Evolutionary conservation across 2,113 vertebrate species (phyloP).

Genomic region (Podarcis muralis): DNA sequence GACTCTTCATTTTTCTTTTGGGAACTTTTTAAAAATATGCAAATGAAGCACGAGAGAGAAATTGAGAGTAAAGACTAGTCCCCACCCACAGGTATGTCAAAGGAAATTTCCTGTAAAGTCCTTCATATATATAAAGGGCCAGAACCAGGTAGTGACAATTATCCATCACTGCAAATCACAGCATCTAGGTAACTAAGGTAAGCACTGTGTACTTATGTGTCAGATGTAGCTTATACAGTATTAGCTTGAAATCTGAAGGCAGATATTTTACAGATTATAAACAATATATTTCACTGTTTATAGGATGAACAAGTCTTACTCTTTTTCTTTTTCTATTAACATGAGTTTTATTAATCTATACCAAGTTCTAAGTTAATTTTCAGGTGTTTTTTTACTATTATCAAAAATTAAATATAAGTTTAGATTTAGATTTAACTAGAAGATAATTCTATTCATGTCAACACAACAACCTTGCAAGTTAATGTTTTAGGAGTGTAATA

Average conservation of each 20-base stretch:
- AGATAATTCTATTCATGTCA: neutral
- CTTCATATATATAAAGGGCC: conserved; percentile 7
- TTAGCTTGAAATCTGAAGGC: neutral
- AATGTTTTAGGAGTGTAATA: no score
- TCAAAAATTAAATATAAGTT: neutral
- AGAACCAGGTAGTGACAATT: neutral
- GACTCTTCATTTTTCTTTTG: neutral
- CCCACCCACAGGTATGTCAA: conserved; percentile 12
- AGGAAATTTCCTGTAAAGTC: conserved; percentile 1
- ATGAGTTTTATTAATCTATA: neutral
- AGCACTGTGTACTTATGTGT: conserved; percentile 1
- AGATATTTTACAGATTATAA: neutral
- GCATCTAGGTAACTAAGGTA: conserved; percentile 14
- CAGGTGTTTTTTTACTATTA: no score
- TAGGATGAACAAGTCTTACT: neutral
- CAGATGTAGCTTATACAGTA: neutral
- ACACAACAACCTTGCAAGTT: neutral
- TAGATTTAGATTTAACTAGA: neutral
- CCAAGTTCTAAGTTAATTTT: neutral
- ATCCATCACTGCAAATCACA: neutral
- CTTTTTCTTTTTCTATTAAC: neutral
- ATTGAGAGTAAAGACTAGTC: conserved; percentile 9
- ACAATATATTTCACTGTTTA: neutral
- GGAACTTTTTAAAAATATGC: conserved; percentile 38
- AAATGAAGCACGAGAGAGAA: conserved; percentile 13